These are phyloP conservation scores for Palythoa grandiflora DNA, from an alignment of 92 coral and sea anemone genomes.

Conservation along the genomic window DNA sequence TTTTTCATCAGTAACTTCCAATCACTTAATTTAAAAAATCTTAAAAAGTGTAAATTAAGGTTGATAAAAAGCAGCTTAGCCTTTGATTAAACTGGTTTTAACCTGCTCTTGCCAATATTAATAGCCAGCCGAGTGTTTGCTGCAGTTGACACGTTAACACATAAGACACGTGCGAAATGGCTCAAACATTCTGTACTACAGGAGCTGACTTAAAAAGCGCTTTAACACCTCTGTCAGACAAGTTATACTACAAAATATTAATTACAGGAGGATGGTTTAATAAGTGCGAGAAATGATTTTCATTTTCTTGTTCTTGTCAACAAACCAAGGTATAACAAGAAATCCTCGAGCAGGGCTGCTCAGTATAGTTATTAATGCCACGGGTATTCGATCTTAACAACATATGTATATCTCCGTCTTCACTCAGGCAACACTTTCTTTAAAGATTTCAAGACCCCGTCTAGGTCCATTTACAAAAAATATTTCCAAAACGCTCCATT, in stretches of 20 bases:
- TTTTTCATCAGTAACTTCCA: not conserved
- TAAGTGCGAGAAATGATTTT: not conserved
- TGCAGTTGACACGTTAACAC: constrained; percentile 30
- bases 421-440: no score
- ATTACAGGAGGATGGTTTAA: constrained; percentile 2
- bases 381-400: no score
- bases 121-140: constrained; percentile 29
- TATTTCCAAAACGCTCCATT: no score
- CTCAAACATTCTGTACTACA: not conserved
- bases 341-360: no score
- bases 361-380: no score
- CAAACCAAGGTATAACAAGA: not conserved
- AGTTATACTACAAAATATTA: not conserved
- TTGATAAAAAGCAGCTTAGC: constrained; percentile 35
- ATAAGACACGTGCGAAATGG: not conserved
- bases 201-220: not conserved
- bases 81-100: constrained; percentile 40
- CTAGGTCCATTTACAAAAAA: no score
- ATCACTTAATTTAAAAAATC: not conserved
- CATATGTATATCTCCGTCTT: no score
- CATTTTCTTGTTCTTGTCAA: constrained; percentile 1
- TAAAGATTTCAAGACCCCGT: no score
- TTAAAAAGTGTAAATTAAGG: constrained; percentile 1
- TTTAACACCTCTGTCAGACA: not conserved
- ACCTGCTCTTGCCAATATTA: constrained; percentile 5